phyloP scores from a whole-genome alignment of 2,797 vertebrate genomes.

The Karalla daura region DNA sequence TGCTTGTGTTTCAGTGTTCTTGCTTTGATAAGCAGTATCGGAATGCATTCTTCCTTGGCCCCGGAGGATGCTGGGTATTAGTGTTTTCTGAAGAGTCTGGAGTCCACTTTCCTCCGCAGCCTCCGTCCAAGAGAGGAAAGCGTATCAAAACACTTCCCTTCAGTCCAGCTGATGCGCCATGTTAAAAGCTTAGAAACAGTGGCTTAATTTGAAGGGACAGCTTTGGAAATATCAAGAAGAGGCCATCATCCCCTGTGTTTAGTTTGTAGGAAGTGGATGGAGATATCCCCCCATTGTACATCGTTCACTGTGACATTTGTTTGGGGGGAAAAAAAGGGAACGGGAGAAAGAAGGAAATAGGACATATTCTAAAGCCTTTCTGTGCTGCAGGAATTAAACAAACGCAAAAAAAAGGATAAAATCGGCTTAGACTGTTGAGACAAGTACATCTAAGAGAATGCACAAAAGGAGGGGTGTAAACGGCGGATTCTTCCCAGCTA shows the following conservation, averaged over 20 bases:
- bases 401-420: conserved; percentile 77
- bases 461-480: conserved; percentile 83
- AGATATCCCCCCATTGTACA: conserved; percentile 76
- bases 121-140: conserved; percentile 60
- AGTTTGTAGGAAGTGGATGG: conserved; percentile 76
- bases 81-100: conserved; percentile 73
- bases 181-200: conserved; percentile 79
- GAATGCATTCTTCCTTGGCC: conserved; percentile 58
- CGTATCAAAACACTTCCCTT: conserved; percentile 69
- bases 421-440: conserved; percentile 84
- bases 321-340: conserved; percentile 36
- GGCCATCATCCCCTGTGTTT: conserved; percentile 76
- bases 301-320: conserved; percentile 81
- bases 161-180: conserved; percentile 69
- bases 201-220: conserved; percentile 78
- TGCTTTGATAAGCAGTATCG: conserved; percentile 77
- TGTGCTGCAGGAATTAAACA: conserved; percentile 82
- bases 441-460: conserved; percentile 82
- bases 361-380: conserved; percentile 79
- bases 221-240: conserved; percentile 82
- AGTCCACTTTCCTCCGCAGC: conserved; percentile 71
- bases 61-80: conserved; percentile 76
- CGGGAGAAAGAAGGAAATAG: conserved; percentile 72
- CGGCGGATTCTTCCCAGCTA: conserved; percentile 80
- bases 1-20: conserved; percentile 74